Conservation (phyloP, 2,113 vertebrate genomes). For the Gavialis gangeticus region DNA sequence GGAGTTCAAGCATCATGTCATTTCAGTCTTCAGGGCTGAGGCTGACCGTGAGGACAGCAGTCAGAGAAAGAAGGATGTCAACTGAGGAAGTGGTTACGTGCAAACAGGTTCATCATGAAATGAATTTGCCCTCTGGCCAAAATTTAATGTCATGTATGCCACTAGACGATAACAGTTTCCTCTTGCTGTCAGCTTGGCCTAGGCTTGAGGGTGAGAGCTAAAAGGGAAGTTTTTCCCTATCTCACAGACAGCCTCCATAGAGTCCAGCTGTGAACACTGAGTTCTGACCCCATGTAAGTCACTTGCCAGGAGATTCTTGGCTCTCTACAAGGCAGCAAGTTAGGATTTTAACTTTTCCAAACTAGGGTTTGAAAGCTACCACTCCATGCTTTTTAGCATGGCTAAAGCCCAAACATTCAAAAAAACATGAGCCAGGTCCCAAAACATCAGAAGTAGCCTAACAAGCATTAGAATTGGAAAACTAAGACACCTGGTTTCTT, state of each 20-base stretch:
- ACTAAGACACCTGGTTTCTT: background rate
- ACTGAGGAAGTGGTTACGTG: background rate
- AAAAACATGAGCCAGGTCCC: background rate
- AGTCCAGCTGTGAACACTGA: background rate
- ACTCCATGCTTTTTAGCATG: background rate
- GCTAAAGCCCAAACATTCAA: background rate
- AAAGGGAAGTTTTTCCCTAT: slow-evolving; percentile 1
- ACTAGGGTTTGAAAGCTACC: background rate
- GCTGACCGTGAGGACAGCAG: background rate
- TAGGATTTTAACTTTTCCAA: slow-evolving; percentile 17
- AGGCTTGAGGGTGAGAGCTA: background rate
- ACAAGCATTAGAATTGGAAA: background rate
- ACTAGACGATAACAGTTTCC: background rate
- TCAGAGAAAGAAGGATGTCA: background rate
- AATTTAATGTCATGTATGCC: background rate
- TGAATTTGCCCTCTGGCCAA: background rate
- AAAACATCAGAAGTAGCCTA: background rate
- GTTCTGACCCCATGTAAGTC: background rate
- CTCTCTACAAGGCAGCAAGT: background rate
- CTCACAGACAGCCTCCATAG: background rate
- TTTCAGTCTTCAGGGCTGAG: background rate
- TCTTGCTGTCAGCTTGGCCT: background rate
- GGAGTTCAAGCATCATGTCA: background rate
- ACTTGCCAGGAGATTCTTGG: background rate
- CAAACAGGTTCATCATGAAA: background rate